These are phyloP conservation scores for Polypterus senegalus DNA, from an alignment of 2,113 vertebrate genomes.

Conservation along the genomic window DNA sequence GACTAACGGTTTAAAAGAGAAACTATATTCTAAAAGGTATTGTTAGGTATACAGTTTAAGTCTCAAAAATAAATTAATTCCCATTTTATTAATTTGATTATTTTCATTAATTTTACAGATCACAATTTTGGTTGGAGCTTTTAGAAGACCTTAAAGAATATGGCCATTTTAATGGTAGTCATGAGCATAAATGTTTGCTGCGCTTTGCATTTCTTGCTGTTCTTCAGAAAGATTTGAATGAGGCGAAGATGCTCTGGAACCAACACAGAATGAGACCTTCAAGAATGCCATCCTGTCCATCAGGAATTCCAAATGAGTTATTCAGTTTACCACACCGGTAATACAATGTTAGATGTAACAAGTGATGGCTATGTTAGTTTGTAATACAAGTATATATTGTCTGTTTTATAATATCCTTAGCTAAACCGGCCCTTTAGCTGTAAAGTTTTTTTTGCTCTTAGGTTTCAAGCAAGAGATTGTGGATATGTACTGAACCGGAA, in stretches of 20 bases:
- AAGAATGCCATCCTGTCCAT: conserved; percentile 14
- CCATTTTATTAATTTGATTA: too few species aligned
- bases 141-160: conserved; percentile 23
- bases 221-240: conserved; percentile 21
- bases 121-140: conserved; percentile 22
- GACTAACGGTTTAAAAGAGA: too few species aligned
- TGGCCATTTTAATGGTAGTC: conserved; percentile 18
- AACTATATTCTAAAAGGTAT: too few species aligned
- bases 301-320: conserved; percentile 17
- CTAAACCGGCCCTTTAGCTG: too few species aligned
- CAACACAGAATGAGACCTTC: conserved; percentile 16
- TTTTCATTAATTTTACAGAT: conserved; percentile 2
- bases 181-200: conserved; percentile 19
- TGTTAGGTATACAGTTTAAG: too few species aligned
- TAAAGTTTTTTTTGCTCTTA: too few species aligned
- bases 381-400: too few species aligned
- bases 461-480: too few species aligned
- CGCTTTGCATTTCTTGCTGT: conserved; percentile 19
- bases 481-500: too few species aligned
- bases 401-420: too few species aligned
- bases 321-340: conserved; percentile 15
- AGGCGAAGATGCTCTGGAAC: conserved; percentile 19
- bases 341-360: conserved; percentile 3
- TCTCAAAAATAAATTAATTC: too few species aligned
- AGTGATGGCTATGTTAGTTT: too few species aligned